These are phyloP conservation scores for Valencia hispanica DNA, from an alignment of 2,797 vertebrate genomes.

Conservation along the genomic window DNA sequence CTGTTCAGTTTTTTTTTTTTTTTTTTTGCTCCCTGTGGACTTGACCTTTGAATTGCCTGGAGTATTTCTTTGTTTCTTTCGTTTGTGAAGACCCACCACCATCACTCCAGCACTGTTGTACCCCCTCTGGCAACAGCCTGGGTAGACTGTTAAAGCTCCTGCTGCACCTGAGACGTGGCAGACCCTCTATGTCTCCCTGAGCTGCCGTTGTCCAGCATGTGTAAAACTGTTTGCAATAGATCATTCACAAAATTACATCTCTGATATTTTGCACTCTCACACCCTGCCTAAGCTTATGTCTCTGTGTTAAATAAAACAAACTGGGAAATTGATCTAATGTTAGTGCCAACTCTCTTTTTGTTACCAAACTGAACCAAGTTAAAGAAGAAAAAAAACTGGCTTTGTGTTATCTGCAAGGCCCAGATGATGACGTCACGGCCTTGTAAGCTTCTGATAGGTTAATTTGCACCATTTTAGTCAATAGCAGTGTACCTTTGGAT, in stretches of 20 bases:
- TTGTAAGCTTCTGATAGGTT: no score
- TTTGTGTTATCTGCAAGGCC: no score
- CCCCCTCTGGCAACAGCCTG: background rate
- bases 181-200: background rate
- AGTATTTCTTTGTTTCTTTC: background rate
- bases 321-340: background rate
- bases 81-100: background rate
- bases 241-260: background rate
- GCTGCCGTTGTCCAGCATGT: background rate
- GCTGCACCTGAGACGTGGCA: background rate
- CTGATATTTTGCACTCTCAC: background rate
- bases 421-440: no score
- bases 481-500: background rate
- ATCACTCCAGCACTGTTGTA: background rate
- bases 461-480: no score
- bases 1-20: background rate
- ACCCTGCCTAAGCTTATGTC: background rate
- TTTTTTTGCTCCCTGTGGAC: background rate
- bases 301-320: background rate
- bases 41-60: background rate
- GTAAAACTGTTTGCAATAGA: background rate
- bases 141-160: background rate
- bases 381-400: no score
- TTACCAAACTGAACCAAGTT: background rate
- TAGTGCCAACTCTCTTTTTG: background rate